Conservation (phyloP, 1,140 invertebrate genomes). For the Panulirus ornatus region DNA sequence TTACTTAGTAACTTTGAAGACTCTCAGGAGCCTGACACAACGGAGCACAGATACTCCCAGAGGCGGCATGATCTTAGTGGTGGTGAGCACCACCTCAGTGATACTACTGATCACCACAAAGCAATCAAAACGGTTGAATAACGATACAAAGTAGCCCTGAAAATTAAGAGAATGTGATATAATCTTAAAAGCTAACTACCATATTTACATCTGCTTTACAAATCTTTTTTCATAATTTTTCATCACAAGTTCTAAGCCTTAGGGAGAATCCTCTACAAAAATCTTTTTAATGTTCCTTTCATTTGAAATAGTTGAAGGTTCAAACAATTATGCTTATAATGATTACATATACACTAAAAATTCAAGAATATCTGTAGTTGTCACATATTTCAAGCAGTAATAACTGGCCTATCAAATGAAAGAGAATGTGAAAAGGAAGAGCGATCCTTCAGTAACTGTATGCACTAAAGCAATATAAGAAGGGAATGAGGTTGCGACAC, state of each 20-base stretch:
- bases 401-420: no score
- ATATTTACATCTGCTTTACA: neutral
- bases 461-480: no score
- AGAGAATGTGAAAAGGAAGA: no score
- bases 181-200: neutral
- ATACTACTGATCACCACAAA: slow-evolving; percentile 99
- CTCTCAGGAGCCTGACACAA: slow-evolving; percentile 97
- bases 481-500: no score
- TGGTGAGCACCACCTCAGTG: slow-evolving; percentile 99
- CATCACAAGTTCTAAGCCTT: neutral
- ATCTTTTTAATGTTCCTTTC: no score
- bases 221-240: neutral
- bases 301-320: no score
- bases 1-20: slow-evolving; percentile 96
- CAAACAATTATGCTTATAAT: no score
- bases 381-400: no score
- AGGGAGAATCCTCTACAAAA: no score
- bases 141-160: slow-evolving; percentile 94
- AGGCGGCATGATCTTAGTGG: slow-evolving; percentile 87
- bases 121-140: slow-evolving; percentile 99
- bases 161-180: neutral
- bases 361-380: no score
- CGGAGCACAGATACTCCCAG: slow-evolving; percentile 99
- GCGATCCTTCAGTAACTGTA: no score
- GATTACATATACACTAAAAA: no score